Base-by-base conservation (phyloP, 2,113 vertebrate species). In the Nerophis ophidion region DNA sequence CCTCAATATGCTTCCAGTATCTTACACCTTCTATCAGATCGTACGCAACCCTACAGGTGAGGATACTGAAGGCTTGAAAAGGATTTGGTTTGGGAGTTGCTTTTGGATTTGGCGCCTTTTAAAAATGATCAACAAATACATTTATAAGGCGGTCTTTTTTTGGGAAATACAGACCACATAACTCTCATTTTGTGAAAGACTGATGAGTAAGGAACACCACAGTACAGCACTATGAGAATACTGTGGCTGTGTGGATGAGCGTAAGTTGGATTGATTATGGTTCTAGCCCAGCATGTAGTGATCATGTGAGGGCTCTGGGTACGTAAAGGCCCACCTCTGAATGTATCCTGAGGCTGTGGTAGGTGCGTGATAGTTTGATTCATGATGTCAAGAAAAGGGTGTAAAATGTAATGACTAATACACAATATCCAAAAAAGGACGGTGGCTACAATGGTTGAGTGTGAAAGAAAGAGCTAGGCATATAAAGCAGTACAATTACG, bases 121-220 rank as follows among this genome's bases (percentile, higher is more conserved):
- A 72, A 80, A 84, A 85, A 81, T 61, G 79, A 26, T 26, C 74
- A 80, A 62, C 65, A 33, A 34, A 57, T 77, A 84, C 79, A 84
- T 86, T 86, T 87, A 74, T 58, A 63, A 84, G 81, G 75, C 54
- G 73, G 79, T 71, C 78, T 82, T 86, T 87, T 75, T 88, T 87
- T 89, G 87, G 87, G 87, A 90, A 89, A 89, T 90, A 90, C 87
- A 90, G 89, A 90, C 83, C 70, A 63, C 26, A 57, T 70, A 63
- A 60, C 61, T 76, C 70, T 80, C 71, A 72, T 68, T 63, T 48
- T 61, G 76, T 67, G 65, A 54, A 26, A 57, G 63, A 73, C 69
- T 60, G 45, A 80, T 81, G 76, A 68, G 63, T 60, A 47, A 55
- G 54, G 58, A 65, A 50, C 65, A 65, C 61, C 72, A 86, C 66